phyloP scores from a whole-genome alignment of 2,797 vertebrate species.

The Aeoliscus strigatus region DNA sequence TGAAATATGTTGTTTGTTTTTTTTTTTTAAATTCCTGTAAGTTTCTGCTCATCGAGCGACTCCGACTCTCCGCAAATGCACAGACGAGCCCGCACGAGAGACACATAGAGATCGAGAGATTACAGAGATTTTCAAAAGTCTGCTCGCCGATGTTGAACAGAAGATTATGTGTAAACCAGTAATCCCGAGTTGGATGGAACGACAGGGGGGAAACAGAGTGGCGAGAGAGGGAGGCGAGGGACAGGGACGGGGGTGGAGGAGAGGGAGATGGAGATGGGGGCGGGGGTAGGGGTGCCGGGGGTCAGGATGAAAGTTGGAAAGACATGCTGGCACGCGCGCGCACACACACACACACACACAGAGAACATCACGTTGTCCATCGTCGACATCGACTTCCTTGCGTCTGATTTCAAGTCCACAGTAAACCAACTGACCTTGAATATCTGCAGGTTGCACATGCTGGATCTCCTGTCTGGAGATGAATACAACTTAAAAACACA shows the following conservation, averaged over 20 bases:
- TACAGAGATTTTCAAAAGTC: conserved; percentile 74
- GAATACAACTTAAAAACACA: conserved; percentile 34
- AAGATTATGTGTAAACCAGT: conserved; percentile 74
- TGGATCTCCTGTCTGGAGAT: conserved; percentile 48
- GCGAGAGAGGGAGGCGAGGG: conserved; percentile 40
- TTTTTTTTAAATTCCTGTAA: too few relatives aligned
- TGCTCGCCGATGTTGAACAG: conserved; percentile 70
- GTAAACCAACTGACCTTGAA: conserved; percentile 22
- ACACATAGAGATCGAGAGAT: conserved; percentile 62
- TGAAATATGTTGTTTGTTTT: too few relatives aligned
- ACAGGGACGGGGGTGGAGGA: conserved; percentile 10
- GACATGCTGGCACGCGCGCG: conserved; percentile 22
- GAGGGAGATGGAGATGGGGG: conserved; percentile 3
- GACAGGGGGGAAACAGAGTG: conserved; percentile 32
- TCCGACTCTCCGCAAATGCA: conserved; percentile 26
- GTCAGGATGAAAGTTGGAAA: conserved; percentile 37
- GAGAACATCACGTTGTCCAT: neutral
- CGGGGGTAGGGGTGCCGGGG: conserved; percentile 6
- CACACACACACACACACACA: conserved; percentile 6
- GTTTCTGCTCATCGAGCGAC: neutral
- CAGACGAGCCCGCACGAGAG: conserved; percentile 42
- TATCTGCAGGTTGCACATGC: conserved; percentile 34
- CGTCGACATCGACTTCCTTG: neutral
- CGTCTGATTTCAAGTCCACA: conserved; percentile 5
- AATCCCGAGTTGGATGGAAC: conserved; percentile 71